Percentiles rank a stretch among this genome's conserved stretches.
Conservation (phyloP, 2,113 vertebrate genomes). For the Tricholaema leucomelas region DNA sequence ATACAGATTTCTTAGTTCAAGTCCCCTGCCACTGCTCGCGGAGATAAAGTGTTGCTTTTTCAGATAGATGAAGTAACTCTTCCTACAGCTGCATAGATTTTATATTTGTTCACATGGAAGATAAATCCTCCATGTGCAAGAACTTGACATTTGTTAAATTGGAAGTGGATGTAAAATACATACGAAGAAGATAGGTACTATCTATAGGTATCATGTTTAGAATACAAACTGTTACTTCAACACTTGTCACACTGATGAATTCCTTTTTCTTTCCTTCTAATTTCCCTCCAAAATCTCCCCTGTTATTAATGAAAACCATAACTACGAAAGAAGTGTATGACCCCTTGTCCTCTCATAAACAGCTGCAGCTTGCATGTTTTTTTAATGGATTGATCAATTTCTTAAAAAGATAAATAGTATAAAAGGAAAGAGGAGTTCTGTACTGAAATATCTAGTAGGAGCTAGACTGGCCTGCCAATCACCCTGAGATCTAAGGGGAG, state of each 20-base stretch:
- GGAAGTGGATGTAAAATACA: neutral
- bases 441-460: neutral
- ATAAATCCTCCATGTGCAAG: neutral
- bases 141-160: neutral
- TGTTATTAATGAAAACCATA: neutral
- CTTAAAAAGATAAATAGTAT: neutral
- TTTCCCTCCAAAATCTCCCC: accelerated
- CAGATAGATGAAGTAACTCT: neutral
- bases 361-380: neutral
- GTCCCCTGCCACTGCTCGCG: neutral
- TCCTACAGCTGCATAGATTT: neutral
- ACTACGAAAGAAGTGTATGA: neutral
- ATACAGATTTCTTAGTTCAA: neutral
- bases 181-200: neutral
- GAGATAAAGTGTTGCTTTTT: neutral
- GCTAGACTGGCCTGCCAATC: neutral
- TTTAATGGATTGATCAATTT: neutral
- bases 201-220: neutral
- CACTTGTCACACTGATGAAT: neutral
- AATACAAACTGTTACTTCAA: neutral
- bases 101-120: neutral
- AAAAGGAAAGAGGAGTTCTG: neutral
- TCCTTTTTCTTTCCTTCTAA: accelerated
- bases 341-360: neutral
- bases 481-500: neutral